A percentile compares a stretch with the other conserved stretches of the same genome.
phyloP scores from a whole-genome alignment of 2,113 vertebrate species.

The Numenius arquata region DNA sequence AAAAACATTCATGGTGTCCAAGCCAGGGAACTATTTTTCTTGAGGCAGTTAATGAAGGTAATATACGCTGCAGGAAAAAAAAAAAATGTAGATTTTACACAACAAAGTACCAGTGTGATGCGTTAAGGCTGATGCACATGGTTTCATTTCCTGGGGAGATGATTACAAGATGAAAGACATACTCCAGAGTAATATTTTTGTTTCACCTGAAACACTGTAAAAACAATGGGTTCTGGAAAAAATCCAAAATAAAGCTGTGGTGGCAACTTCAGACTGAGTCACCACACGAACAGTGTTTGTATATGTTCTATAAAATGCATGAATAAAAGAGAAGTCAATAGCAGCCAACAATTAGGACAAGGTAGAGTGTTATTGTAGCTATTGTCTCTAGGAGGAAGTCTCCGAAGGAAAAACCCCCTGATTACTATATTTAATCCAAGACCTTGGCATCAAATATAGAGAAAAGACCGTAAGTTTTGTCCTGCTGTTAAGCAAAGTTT shows the following conservation, averaged over 20 bases:
- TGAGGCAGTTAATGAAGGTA: slow-evolving; percentile 49
- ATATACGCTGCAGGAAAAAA: slow-evolving; percentile 43
- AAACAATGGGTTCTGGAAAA: slow-evolving; percentile 79
- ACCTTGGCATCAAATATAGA: neutral
- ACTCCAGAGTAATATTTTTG: slow-evolving; percentile 79
- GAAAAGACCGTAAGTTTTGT: neutral
- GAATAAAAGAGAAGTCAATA: slow-evolving; percentile 12
- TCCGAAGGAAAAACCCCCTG: neutral
- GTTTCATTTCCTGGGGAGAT: slow-evolving; percentile 82
- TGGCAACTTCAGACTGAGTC: slow-evolving; percentile 72
- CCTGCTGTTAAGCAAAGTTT: slow-evolving; percentile 42
- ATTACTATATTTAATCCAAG: neutral
- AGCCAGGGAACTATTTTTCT: slow-evolving; percentile 40
- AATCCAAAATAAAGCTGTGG: slow-evolving; percentile 75
- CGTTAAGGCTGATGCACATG: slow-evolving; percentile 73
- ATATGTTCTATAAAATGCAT: slow-evolving; percentile 50
- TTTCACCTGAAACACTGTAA: slow-evolving; percentile 79
- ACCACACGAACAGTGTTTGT: slow-evolving; percentile 49
- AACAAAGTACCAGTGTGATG: slow-evolving; percentile 72
- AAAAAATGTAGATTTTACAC: slow-evolving; percentile 53
- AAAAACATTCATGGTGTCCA: neutral
- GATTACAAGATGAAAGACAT: slow-evolving; percentile 76
- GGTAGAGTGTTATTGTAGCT: neutral
- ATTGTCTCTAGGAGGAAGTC: neutral
- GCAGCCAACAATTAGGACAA: neutral